These are phyloP conservation scores for Tupiocoris notatus DNA, from an alignment of 2,888 invertebrate species.

Conservation along the genomic window DNA sequence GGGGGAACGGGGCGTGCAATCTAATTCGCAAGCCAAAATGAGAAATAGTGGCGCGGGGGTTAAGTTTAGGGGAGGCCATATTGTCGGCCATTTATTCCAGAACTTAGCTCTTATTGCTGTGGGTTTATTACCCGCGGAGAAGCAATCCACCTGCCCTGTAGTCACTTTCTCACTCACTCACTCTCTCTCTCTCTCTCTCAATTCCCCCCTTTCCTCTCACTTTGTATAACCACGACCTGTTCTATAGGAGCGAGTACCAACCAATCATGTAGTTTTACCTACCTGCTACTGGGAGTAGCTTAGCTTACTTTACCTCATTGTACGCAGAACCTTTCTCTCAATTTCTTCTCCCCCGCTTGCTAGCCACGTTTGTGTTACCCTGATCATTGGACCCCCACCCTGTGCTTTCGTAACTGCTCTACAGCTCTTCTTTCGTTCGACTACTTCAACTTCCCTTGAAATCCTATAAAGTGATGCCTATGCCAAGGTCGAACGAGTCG, in stretches of 20 bases:
- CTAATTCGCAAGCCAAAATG: slow-evolving; percentile 19
- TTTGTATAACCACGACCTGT: neutral
- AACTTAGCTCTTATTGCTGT: slow-evolving; percentile 26
- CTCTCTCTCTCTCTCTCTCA: slow-evolving; percentile 12
- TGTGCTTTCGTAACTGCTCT: neutral
- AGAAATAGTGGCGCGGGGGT: slow-evolving; percentile 9
- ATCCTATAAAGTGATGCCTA: too few species aligned
- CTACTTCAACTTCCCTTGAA: too few species aligned
- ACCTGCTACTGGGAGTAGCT: neutral
- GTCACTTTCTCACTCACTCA: too few species aligned
- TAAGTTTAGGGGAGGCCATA: slow-evolving; percentile 8
- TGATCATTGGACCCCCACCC: neutral
- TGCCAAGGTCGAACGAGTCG: too few species aligned
- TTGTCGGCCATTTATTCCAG: slow-evolving; percentile 32
- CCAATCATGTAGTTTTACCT: neutral
- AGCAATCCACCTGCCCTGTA: neutral
- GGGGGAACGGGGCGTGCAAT: slow-evolving; percentile 1
- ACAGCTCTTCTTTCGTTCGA: neutral
- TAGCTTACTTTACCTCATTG: neutral
- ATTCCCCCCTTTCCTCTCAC: neutral
- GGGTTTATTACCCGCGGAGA: slow-evolving; percentile 11
- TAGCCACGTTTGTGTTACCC: neutral
- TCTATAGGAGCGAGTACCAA: slow-evolving; percentile 20
- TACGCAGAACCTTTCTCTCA: neutral
- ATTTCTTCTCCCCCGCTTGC: neutral